These are phyloP conservation scores for Graphium colonna DNA, from an alignment of 2,888 invertebrate species.

Conservation along the genomic window DNA sequence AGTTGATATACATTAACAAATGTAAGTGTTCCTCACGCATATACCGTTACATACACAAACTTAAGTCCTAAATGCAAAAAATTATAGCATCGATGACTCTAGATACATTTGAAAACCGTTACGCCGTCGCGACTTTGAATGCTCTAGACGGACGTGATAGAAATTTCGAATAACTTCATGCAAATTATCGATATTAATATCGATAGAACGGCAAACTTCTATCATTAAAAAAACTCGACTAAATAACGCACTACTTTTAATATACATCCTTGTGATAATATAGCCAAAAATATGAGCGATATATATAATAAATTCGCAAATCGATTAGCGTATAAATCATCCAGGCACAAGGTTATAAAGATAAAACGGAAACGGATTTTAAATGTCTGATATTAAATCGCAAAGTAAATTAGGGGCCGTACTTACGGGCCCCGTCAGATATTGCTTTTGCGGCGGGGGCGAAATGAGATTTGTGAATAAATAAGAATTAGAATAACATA, in stretches of 20 bases:
- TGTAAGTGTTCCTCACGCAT: too few species aligned
- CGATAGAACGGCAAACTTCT: slow-evolving; percentile 30
- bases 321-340: too few species aligned
- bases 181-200: slow-evolving; percentile 28
- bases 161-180: slow-evolving; percentile 49
- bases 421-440: slow-evolving; percentile 19
- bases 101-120: slow-evolving; percentile 58
- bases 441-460: slow-evolving; percentile 19
- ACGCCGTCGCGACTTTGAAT: slow-evolving; percentile 52
- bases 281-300: too few species aligned
- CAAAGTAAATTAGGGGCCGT: slow-evolving; percentile 22
- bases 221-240: too few species aligned
- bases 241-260: too few species aligned
- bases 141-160: slow-evolving; percentile 51
- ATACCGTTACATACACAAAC: slow-evolving; percentile 17
- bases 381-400: slow-evolving; percentile 17
- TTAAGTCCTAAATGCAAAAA: slow-evolving; percentile 35
- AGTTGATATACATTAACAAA: too few species aligned
- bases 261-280: too few species aligned
- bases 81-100: slow-evolving; percentile 50
- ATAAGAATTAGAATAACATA: slow-evolving; percentile 70
- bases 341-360: too few species aligned
- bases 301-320: too few species aligned
- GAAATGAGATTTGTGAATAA: slow-evolving; percentile 57
- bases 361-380: slow-evolving; percentile 11